Conservation (phyloP, 2,797 vertebrate species). For the Kryptolebias ocellatus region DNA sequence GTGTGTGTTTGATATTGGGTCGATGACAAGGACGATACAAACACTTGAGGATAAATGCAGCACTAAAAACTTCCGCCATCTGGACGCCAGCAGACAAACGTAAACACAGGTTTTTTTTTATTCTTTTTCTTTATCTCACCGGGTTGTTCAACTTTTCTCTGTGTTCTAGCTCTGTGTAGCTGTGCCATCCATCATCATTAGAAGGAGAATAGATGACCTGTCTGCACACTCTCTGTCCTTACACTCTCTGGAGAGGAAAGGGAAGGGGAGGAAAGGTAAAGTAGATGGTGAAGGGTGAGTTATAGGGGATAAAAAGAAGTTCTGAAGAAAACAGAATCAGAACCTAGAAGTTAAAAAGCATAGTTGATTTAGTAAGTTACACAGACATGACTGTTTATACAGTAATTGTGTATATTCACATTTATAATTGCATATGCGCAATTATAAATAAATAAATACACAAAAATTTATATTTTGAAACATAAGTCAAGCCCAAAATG, state of each 20-base stretch:
- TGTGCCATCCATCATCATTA: slow-evolving; percentile 76
- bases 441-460: not conserved
- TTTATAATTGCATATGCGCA: not conserved
- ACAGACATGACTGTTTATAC: not conserved
- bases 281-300: not conserved
- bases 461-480: not conserved
- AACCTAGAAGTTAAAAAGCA: slow-evolving; percentile 13
- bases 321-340: slow-evolving; percentile 13
- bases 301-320: not conserved
- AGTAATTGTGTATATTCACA: too few relatives aligned
- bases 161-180: slow-evolving; percentile 48
- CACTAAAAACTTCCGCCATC: slow-evolving; percentile 64
- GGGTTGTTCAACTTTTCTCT: slow-evolving; percentile 58
- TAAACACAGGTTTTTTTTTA: slow-evolving; percentile 50
- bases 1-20: slow-evolving; percentile 37
- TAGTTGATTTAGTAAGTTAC: too few relatives aligned
- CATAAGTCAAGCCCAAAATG: not conserved
- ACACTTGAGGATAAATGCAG: slow-evolving; percentile 63
- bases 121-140: slow-evolving; percentile 61
- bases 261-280: slow-evolving; percentile 16
- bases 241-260: slow-evolving; percentile 34
- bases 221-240: slow-evolving; percentile 61
- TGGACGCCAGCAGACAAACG: slow-evolving; percentile 58
- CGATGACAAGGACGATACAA: slow-evolving; percentile 62
- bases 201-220: slow-evolving; percentile 70